These are phyloP conservation scores for Equus przewalskii DNA, from an alignment of 2,113 vertebrate species.

Conservation along the genomic window DNA sequence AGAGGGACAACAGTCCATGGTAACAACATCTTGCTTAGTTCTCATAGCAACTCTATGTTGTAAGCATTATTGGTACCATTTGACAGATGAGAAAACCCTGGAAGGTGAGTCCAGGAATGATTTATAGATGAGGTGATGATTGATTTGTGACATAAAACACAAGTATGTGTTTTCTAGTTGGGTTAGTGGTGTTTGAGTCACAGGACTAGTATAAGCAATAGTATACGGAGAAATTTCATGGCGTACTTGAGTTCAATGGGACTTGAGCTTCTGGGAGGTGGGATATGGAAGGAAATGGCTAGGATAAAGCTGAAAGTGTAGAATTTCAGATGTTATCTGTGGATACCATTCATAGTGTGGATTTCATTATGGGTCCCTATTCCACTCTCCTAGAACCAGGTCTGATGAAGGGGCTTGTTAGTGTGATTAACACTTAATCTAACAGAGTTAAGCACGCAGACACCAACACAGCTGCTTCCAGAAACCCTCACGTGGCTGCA, in stretches of 20 bases:
- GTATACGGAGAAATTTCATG: background rate
- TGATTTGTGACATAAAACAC: background rate
- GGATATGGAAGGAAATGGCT: background rate
- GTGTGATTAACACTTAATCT: background rate
- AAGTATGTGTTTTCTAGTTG: background rate
- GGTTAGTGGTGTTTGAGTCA: background rate
- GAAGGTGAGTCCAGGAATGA: background rate
- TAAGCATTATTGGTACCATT: background rate
- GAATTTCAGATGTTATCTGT: background rate
- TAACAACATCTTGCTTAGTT: background rate
- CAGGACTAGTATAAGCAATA: background rate
- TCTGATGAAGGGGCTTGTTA: background rate
- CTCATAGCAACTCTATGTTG: background rate
- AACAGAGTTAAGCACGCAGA: background rate
- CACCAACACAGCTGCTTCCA: background rate
- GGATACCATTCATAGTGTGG: background rate
- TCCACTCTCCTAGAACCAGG: background rate
- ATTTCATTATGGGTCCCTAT: background rate
- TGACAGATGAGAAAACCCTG: background rate
- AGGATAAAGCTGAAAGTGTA: background rate
- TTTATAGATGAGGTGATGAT: background rate
- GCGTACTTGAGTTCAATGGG: background rate
- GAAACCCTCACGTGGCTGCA: background rate
- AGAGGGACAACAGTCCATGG: background rate
- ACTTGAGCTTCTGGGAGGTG: background rate